These are phyloP conservation scores for Plectropomus leopardus DNA, from an alignment of 2,113 vertebrate species.

Conservation along the genomic window DNA sequence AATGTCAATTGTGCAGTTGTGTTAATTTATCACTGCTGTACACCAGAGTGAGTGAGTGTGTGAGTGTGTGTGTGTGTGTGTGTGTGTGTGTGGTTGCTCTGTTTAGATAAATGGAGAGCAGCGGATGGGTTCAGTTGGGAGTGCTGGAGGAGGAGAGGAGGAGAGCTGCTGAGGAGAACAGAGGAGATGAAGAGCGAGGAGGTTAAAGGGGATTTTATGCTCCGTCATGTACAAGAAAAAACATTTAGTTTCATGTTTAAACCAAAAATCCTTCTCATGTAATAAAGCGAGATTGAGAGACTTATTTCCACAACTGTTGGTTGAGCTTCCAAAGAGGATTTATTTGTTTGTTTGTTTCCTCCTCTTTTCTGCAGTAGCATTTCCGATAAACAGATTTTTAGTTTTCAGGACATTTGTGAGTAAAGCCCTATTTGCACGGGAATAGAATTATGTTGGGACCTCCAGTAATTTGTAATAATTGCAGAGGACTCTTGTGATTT, in stretches of 20 bases:
- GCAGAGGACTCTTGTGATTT: too few species aligned
- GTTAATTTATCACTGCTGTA: slow-evolving; percentile 76
- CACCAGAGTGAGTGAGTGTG: slow-evolving; percentile 48
- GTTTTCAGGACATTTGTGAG: too few species aligned
- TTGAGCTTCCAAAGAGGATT: background rate
- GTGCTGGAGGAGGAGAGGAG: slow-evolving; percentile 3
- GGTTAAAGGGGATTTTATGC: slow-evolving; percentile 43
- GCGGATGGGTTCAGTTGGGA: slow-evolving; percentile 46
- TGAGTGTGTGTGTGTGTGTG: background rate
- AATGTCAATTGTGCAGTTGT: slow-evolving; percentile 66
- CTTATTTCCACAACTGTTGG: slow-evolving; percentile 8
- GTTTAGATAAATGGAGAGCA: slow-evolving; percentile 75
- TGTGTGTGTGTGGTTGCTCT: slow-evolving; percentile 15
- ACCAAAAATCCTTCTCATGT: slow-evolving; percentile 32
- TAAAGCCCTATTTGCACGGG: too few species aligned
- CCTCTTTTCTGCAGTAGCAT: background rate
- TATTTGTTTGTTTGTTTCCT: background rate
- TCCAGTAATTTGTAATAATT: too few species aligned
- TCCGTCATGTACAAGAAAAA: background rate
- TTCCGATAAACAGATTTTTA: background rate
- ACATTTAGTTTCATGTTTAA: slow-evolving; percentile 17
- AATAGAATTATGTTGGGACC: too few species aligned
- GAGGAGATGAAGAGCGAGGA: slow-evolving; percentile 14
- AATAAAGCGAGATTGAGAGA: slow-evolving; percentile 8
- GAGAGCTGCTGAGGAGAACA: background rate